Conservation (phyloP, 64 coral and sea anemone species). For the Stylophora pistillata region DNA sequence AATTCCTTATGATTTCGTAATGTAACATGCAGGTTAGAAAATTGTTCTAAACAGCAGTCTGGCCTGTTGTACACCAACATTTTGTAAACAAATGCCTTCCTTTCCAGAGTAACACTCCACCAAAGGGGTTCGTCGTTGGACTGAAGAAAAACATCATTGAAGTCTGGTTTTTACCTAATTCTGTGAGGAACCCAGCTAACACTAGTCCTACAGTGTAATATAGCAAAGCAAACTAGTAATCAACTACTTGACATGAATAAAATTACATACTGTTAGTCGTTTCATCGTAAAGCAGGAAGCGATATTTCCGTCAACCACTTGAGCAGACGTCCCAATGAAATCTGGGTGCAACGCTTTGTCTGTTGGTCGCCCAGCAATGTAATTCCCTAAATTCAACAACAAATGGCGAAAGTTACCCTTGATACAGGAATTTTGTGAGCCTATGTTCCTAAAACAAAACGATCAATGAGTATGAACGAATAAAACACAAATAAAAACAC, state of each 20-base stretch:
- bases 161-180: too few species aligned
- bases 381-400: not conserved
- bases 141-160: not conserved
- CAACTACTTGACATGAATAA: not conserved
- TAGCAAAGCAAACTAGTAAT: too few species aligned
- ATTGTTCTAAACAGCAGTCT: slow-evolving; percentile 31
- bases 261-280: not conserved
- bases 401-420: not conserved
- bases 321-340: not conserved
- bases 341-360: not conserved
- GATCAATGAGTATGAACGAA: too few species aligned
- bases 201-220: too few species aligned
- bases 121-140: slow-evolving; percentile 4
- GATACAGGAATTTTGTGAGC: too few species aligned
- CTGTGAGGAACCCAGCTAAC: too few species aligned
- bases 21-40: slow-evolving; percentile 11
- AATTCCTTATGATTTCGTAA: slow-evolving; percentile 9
- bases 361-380: not conserved
- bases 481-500: too few species aligned
- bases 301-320: not conserved
- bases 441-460: too few species aligned
- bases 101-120: slow-evolving; percentile 34
- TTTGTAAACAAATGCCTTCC: slow-evolving; percentile 17
- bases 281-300: slow-evolving; percentile 1
- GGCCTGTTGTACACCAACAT: slow-evolving; percentile 22